Conservation (phyloP, 1,140 invertebrate genomes). For the Amyelois transitella region DNA sequence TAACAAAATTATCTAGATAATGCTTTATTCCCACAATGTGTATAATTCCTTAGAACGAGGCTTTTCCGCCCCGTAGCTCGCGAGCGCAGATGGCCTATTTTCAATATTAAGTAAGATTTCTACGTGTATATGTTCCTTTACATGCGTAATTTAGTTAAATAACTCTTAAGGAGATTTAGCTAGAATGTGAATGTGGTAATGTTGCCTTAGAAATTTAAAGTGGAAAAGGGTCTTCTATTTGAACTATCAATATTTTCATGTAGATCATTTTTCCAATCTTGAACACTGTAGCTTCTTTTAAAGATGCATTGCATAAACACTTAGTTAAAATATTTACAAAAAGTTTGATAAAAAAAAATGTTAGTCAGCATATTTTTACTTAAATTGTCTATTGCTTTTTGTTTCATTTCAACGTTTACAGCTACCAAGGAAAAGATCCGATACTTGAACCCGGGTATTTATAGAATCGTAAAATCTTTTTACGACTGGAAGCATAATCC, state of each 20-base stretch:
- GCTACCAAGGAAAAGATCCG: slow-evolving; percentile 25
- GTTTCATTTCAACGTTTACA: slow-evolving; percentile 5
- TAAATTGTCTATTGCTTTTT: neutral
- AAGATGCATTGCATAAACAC: too few species aligned
- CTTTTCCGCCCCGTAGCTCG: neutral
- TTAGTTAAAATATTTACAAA: neutral
- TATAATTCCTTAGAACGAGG: neutral
- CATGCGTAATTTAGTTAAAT: neutral
- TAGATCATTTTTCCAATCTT: neutral
- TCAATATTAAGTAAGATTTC: neutral
- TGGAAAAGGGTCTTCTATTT: slow-evolving; percentile 8
- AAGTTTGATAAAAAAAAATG: neutral
- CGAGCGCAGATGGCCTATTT: slow-evolving; percentile 2
- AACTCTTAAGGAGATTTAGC: neutral
- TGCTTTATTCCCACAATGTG: too few species aligned
- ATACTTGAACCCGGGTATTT: slow-evolving; percentile 49
- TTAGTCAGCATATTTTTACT: neutral
- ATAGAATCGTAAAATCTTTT: slow-evolving; percentile 61
- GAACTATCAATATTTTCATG: neutral
- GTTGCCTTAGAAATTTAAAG: slow-evolving; percentile 17
- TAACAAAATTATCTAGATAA: neutral
- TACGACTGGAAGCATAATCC: slow-evolving; percentile 41
- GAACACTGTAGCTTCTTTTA: too few species aligned
- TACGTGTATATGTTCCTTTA: neutral
- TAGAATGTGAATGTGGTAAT: slow-evolving; percentile 9